Percentiles rank a stretch among this genome's conserved stretches.
Conservation (phyloP, 1,140 invertebrate species). For the Ectropis grisescens region DNA sequence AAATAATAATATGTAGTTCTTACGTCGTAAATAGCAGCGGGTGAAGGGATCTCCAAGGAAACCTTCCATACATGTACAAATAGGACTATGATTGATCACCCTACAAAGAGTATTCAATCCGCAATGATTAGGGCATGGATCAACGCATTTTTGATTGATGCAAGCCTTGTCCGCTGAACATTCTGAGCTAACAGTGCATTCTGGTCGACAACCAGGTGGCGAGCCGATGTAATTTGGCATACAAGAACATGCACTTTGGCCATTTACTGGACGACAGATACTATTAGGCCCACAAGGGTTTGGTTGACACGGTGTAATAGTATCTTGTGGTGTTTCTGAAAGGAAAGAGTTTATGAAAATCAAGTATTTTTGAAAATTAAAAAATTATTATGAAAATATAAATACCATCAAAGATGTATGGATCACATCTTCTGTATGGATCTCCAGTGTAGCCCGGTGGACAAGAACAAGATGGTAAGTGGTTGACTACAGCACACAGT, state of each 20-base stretch:
- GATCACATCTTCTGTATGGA: constrained; percentile 72
- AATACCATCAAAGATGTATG: constrained; percentile 21
- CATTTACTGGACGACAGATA: constrained; percentile 75
- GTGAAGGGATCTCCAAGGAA: constrained; percentile 73
- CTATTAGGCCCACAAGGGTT: constrained; percentile 83
- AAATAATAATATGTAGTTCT: constrained; percentile 29
- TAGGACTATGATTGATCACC: constrained; percentile 79
- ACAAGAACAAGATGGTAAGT: constrained; percentile 80
- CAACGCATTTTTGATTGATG: constrained; percentile 75
- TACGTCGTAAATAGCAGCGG: constrained; percentile 67
- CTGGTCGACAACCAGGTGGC: constrained; percentile 79
- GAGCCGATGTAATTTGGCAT: constrained; percentile 79
- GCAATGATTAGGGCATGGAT: constrained; percentile 80
- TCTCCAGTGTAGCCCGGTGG: constrained; percentile 76
- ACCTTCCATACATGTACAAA: constrained; percentile 66
- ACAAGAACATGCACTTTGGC: constrained; percentile 79
- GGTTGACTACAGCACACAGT: constrained; percentile 80
- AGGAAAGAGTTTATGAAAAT: constrained; percentile 8
- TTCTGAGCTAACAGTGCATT: constrained; percentile 80
- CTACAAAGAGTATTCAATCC: constrained; percentile 82
- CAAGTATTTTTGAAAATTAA: constrained; percentile 9
- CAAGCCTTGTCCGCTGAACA: constrained; percentile 77
- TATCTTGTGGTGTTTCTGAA: constrained; percentile 36
- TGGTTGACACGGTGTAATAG: constrained; percentile 72
- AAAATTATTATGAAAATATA: neutral